Conservation (phyloP, 1,140 invertebrate species). For the Rhyzopertha dominica region DNA sequence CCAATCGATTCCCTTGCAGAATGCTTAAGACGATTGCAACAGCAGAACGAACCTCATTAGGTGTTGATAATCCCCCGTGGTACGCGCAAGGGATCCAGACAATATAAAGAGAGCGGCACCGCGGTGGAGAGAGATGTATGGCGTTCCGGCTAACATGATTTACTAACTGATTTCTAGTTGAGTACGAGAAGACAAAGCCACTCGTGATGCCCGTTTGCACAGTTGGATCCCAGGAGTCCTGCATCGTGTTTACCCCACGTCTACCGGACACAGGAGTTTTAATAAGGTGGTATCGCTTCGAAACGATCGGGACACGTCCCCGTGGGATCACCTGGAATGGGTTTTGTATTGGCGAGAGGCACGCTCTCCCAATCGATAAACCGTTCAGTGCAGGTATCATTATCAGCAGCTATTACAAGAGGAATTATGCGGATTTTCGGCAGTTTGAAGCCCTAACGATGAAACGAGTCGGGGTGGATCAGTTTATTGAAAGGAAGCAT, state of each 20-base stretch:
- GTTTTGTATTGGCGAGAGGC: no score
- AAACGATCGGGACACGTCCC: constrained; percentile 4
- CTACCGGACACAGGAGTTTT: constrained; percentile 1
- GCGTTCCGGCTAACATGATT: constrained; percentile 23
- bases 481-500: no score
- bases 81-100: constrained; percentile 13
- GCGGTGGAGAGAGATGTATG: constrained; percentile 19
- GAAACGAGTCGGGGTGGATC: no score
- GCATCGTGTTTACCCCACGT: no score
- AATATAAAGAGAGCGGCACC: constrained; percentile 11
- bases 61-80: constrained; percentile 14
- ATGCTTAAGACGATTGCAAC: no score
- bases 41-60: constrained; percentile 19
- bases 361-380: not conserved
- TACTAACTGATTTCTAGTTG: constrained; percentile 24
- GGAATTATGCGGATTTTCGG: constrained; percentile 19
- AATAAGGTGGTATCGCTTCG: constrained; percentile 1
- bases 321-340: no score
- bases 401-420: constrained; percentile 17
- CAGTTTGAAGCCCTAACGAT: no score
- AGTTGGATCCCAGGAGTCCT: no score
- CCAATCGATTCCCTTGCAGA: no score
- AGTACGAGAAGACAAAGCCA: constrained; percentile 22
- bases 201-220: constrained; percentile 9
- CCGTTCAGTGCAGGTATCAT: constrained; percentile 18